These are phyloP conservation scores for Digitonthophagus gazella DNA, from an alignment of 2,888 invertebrate species.

Conservation along the genomic window DNA sequence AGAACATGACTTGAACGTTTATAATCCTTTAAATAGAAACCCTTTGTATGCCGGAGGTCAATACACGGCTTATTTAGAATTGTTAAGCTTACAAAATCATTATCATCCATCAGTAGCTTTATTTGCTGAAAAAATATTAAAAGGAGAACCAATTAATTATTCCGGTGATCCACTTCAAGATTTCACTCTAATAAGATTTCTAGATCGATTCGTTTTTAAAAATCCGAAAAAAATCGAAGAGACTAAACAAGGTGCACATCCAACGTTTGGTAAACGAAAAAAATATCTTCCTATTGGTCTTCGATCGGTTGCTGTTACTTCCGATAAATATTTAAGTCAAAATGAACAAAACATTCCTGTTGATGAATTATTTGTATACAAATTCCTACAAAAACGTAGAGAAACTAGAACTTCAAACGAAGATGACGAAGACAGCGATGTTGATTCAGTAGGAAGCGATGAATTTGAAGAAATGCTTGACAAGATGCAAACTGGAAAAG, in stretches of 20 bases:
- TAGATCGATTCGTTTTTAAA: conserved; percentile 94
- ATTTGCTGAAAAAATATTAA: conserved; percentile 77
- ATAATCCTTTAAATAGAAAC: conserved; percentile 74
- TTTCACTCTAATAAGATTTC: conserved; percentile 84
- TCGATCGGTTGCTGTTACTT: conserved; percentile 71
- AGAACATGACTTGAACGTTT: conserved; percentile 45
- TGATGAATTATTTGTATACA: conserved; percentile 83
- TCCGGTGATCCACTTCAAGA: conserved; percentile 92
- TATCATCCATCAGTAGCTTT: conserved; percentile 90
- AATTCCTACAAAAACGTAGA: conserved; percentile 56
- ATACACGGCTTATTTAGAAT: conserved; percentile 69
- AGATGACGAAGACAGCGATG: conserved; percentile 60
- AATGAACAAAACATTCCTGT: conserved; percentile 76
- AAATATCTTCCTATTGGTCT: conserved; percentile 69
- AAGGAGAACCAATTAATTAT: conserved; percentile 75
- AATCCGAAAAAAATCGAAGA: conserved; percentile 75
- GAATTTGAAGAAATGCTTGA: conserved; percentile 73
- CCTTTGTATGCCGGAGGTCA: conserved; percentile 82
- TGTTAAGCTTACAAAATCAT: conserved; percentile 66
- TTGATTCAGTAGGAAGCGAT: conserved; percentile 73
- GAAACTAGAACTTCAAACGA: conserved; percentile 49
- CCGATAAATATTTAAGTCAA: conserved; percentile 66
- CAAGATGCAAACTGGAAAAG: conserved; percentile 52
- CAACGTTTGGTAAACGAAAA: conserved; percentile 64
- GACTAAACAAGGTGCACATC: conserved; percentile 59